Conservation (phyloP, 2,797 vertebrate species). For the Eleutherodactylus coqui region DNA sequence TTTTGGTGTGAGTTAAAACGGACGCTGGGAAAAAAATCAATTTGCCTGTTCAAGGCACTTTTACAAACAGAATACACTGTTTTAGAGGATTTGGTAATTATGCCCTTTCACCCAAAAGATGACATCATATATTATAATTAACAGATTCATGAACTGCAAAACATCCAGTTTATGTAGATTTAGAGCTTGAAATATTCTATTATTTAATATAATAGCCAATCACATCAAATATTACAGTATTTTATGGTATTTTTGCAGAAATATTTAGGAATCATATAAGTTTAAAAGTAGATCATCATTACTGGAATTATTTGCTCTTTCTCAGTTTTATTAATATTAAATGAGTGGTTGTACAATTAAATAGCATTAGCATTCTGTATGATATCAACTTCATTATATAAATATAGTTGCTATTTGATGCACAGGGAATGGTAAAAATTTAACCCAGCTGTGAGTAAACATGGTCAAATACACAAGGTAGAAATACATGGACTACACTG, state of each 20-base stretch:
- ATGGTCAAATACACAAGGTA: too few species aligned
- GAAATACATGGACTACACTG: too few species aligned
- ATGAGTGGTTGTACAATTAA: background rate
- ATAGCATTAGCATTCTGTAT: background rate
- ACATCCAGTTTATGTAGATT: background rate
- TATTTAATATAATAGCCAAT: background rate
- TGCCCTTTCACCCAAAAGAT: conserved; percentile 13
- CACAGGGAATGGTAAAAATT: too few species aligned
- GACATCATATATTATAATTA: conserved; percentile 12
- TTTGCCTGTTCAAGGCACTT: conserved; percentile 50
- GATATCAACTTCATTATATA: background rate
- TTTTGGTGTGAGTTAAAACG: conserved; percentile 62
- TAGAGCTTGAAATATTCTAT: background rate
- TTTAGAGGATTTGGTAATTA: conserved; percentile 36
- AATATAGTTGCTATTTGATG: too few species aligned
- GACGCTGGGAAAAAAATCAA: conserved; percentile 59
- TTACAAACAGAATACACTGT: conserved; percentile 49
- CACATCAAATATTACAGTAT: background rate
- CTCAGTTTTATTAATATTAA: background rate
- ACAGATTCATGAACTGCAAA: background rate
- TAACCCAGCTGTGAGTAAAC: too few species aligned
- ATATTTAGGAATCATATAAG: background rate
- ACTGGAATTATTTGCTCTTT: background rate
- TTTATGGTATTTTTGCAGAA: background rate
- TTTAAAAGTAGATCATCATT: background rate